Conservation (phyloP, 2,888 invertebrate genomes). For the Sclerodermus sp. region DNA sequence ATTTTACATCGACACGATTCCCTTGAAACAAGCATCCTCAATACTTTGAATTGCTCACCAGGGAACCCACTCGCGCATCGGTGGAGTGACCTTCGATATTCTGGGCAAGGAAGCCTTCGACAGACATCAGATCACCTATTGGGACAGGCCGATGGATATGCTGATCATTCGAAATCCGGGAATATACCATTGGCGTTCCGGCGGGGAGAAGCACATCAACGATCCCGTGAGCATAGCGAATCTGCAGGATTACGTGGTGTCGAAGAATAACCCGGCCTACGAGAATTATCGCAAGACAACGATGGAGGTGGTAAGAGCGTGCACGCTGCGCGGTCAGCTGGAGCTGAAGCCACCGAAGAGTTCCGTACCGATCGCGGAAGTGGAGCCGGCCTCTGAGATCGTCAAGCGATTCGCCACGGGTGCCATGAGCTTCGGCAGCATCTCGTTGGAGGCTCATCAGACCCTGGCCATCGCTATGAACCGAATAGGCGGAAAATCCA, state of each 20-base stretch:
- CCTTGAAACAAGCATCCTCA: too few species aligned
- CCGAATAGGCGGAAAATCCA: constrained; percentile 94
- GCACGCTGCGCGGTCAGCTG: constrained; percentile 91
- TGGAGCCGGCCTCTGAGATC: constrained; percentile 92
- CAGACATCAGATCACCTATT: constrained; percentile 78
- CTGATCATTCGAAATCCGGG: constrained; percentile 85
- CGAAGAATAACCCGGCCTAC: constrained; percentile 81
- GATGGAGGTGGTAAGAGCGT: constrained; percentile 79
- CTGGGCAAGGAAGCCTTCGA: constrained; percentile 84
- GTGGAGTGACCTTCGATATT: constrained; percentile 90
- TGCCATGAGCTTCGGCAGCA: constrained; percentile 97
- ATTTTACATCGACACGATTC: too few species aligned
- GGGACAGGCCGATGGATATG: constrained; percentile 69
- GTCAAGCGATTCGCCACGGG: constrained; percentile 90
- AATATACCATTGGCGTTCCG: constrained; percentile 94
- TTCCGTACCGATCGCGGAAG: constrained; percentile 81
- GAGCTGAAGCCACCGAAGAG: constrained; percentile 79
- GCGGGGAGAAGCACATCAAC: constrained; percentile 97
- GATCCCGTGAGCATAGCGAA: constrained; percentile 81
- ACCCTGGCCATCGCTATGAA: constrained; percentile 98
- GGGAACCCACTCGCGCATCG: constrained; percentile 72
- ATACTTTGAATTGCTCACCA: constrained; percentile 30
- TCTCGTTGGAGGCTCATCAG: constrained; percentile 94
- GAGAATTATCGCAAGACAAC: constrained; percentile 84
- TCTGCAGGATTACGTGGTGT: constrained; percentile 83